Evolutionary conservation across 1,140 invertebrate genomes (phyloP), one percentile per base, ranked within the genome.

Genomic region (silkworm (Bombyx mori)): DNA sequence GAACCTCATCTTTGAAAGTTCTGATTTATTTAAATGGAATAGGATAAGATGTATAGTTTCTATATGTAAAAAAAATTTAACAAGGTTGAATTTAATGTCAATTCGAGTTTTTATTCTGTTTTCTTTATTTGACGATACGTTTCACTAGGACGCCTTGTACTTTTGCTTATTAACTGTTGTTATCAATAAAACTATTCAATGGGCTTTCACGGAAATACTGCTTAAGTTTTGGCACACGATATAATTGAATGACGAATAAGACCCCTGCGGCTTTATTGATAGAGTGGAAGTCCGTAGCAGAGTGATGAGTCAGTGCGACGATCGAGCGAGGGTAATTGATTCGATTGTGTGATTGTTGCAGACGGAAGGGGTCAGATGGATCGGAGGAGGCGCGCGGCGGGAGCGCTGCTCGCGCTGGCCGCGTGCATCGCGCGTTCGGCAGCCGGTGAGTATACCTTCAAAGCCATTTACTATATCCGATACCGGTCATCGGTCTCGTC

Each of bases 361-460:
- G 81, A 77, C 65, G 71, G 77, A 68, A 58, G 80, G 71, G 66
- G 75, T 77, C 76, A 81, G 75, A 87, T 87, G 83, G 83, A 82
- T 80, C 73, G 71, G 75, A 70, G 79, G 78, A 70, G 79, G 78
- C 79, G 82, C 77, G 80, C 80, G 79, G 83, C 83, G 77, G 83
- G 81, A 62, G 82, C 81, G 81, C 83, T 87, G 70, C 71, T 87
- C 45, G 83, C 83, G 82, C 80, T 87, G 68, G 80, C 82, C 82
- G 82, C 79, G 65, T 85, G 79, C 77, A 69, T 87, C 77, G 77
- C 78, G 73, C 73, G 75, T 71, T 64, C 83, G 55, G 66, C 70
- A 66, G 83, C 80, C 68, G 84, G 84, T 77, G 46, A 70, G 69
- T 66, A 52, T 47, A 18, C 26, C 26, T 35, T 35, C 26, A 35